Base-by-base conservation (phyloP, 2,797 vertebrate genomes). In the Tragelaphus oryx region DNA sequence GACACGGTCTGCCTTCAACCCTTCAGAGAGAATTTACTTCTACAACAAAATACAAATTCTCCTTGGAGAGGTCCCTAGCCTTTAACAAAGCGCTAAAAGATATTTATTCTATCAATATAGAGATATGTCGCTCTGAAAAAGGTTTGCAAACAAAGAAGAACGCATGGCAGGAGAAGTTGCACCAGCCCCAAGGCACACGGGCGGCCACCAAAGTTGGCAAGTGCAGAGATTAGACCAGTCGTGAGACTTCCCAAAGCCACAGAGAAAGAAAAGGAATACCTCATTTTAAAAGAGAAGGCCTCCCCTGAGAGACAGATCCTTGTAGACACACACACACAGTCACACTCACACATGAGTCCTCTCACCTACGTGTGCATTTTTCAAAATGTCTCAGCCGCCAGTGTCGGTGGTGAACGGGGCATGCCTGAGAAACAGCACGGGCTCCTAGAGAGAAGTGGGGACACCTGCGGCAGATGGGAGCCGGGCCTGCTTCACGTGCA, bases 141-240 rank as follows among this genome's bases (percentile, higher is more conserved):
- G 89, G 80, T 97, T 96, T 97, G 97, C 98, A 98, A 98, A 98
- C 95, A 95, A 95, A 98, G 98, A 98, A 95, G 95, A 97, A 98
- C 96, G 98, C 0, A 13, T 28, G 98, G 98, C 98, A 98, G 98
- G 98, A 98, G 98, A 60, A 96, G 98, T 96, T 91, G 97, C 97
- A 98, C 98, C 98, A 98, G 99, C 98, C 99, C 98, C 99, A 22
- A 99, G 99, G 99, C 99, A 99, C 98, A 98, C 98, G 98, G 99
- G 99, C 99, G 97, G 98, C 98, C 98, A 94, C 98, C 98, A 97
- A 98, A 92, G 98, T 98, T 98, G 98, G 99, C 99, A 98, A 98
- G 98, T 98, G 98, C 98, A 97, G 98, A 98, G 98, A 99, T 24
- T 4, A 5, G 17, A 54, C 84, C 76, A 17, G 26, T 37, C 44